These are phyloP conservation scores for Lithophane semibrunnea DNA, from an alignment of 2,888 invertebrate species.

Conservation along the genomic window DNA sequence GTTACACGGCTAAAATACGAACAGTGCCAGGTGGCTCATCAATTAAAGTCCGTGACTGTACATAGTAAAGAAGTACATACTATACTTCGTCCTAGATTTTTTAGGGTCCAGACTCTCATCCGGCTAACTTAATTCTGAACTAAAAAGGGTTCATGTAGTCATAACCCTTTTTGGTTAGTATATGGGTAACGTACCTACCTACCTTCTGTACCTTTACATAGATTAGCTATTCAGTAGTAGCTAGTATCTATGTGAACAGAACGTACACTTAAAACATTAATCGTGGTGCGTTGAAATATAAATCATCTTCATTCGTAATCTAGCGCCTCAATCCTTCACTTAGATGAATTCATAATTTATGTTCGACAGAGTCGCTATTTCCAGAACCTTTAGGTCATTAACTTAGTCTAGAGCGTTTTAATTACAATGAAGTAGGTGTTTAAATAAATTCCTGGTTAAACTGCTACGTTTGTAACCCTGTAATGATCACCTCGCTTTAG, in stretches of 20 bases:
- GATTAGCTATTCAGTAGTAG: background rate
- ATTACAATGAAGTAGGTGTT: conserved; percentile 31
- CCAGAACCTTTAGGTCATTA: conserved; percentile 33
- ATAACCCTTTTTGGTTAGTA: too few relatives aligned
- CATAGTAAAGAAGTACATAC: too few relatives aligned
- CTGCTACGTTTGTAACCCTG: conserved; percentile 6
- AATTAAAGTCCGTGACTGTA: too few relatives aligned
- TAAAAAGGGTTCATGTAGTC: background rate
- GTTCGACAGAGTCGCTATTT: background rate
- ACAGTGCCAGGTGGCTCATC: too few relatives aligned
- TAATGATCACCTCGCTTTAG: conserved; percentile 40
- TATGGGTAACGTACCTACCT: too few relatives aligned
- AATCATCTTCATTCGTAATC: conserved; percentile 21
- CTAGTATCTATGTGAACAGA: background rate
- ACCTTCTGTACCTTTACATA: too few relatives aligned
- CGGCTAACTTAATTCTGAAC: background rate
- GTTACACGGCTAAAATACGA: too few relatives aligned
- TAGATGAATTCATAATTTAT: conserved; percentile 27
- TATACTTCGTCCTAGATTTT: background rate
- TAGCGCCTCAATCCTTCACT: background rate
- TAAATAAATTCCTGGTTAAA: conserved; percentile 39
- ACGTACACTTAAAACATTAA: conserved; percentile 4
- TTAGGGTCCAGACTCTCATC: background rate
- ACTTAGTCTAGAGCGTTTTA: conserved; percentile 42
- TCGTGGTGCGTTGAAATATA: background rate